A percentile compares a stretch with the other conserved stretches of the same genome.
These are phyloP conservation scores for Strigamia maritima DNA, from an alignment of 2,888 invertebrate genomes.

Conservation along the genomic window DNA sequence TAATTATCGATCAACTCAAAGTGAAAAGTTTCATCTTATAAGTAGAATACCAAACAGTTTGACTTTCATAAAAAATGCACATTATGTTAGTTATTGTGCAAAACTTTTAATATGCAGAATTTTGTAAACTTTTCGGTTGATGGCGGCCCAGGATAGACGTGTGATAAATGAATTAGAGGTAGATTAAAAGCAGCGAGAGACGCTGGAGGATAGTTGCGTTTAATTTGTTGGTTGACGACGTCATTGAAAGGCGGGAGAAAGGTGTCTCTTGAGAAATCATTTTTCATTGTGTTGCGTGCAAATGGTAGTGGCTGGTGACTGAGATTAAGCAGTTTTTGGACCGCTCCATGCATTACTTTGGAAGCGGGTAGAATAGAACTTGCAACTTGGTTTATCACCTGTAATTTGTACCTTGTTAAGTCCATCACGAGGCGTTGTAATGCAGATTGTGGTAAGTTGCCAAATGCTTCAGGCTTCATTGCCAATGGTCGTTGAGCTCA, in stretches of 20 bases:
- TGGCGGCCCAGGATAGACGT: neutral
- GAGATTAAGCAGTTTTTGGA: conserved; percentile 18
- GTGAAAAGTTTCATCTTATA: no score
- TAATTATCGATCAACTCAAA: no score
- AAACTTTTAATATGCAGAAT: neutral
- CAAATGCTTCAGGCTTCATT: neutral
- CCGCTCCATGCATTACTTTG: neutral
- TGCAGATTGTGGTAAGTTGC: conserved; percentile 7
- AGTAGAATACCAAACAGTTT: no score
- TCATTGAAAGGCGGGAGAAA: conserved; percentile 23
- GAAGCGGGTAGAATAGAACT: neutral
- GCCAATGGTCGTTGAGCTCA: neutral
- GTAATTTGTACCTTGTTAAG: conserved; percentile 21
- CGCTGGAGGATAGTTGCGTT: conserved; percentile 30
- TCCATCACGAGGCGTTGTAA: neutral
- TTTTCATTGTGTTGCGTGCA: conserved; percentile 34
- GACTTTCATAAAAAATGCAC: neutral
- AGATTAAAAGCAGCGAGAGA: conserved; percentile 15
- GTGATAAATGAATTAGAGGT: conserved; percentile 17
- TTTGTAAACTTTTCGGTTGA: neutral
- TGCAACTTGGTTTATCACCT: conserved; percentile 3
- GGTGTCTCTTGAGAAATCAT: conserved; percentile 34
- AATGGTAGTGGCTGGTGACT: conserved; percentile 3
- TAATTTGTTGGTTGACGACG: conserved; percentile 30
- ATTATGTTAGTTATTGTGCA: neutral